A percentile compares a stretch with the other conserved stretches of the same genome.
These are phyloP conservation scores for Conops quadrifasciatus DNA, from an alignment of 2,888 invertebrate species.

Conservation along the genomic window DNA sequence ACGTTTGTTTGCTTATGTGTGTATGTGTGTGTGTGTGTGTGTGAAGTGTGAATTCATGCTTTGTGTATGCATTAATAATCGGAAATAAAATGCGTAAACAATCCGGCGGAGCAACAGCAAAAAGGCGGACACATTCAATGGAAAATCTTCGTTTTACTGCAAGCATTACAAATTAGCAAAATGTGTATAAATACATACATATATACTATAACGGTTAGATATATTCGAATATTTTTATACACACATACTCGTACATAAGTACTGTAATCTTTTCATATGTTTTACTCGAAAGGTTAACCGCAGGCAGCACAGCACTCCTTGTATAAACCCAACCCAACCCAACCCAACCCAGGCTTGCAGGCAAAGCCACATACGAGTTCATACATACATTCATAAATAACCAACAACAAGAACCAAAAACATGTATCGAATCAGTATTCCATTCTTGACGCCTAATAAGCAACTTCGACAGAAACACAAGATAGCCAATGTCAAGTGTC, in stretches of 20 bases:
- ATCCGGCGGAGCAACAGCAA: conserved; percentile 18
- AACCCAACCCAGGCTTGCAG: no score
- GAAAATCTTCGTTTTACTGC: conserved; percentile 7
- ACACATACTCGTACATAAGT: not conserved
- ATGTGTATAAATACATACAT: not conserved
- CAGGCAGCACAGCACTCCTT: not conserved
- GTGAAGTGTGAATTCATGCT: conserved; percentile 4
- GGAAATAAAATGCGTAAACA: conserved; percentile 29
- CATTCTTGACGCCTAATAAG: conserved; percentile 7
- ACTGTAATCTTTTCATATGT: not conserved
- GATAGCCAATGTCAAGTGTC: conserved; percentile 27
- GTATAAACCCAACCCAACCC: not conserved
- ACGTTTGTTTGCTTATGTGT: not conserved
- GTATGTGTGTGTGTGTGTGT: not conserved
- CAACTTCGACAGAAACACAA: not conserved
- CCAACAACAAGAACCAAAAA: not conserved
- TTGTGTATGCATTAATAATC: conserved; percentile 28
- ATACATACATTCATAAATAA: not conserved
- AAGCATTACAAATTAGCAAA: not conserved
- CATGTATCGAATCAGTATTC: not conserved
- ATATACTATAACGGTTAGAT: not conserved
- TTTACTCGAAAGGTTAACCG: conserved; percentile 17
- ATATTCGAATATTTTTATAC: not conserved
- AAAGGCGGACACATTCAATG: conserved; percentile 21
- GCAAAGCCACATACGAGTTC: not conserved